phyloP scores from a whole-genome alignment of 2,113 vertebrate genomes.

The Eulemur macaco region DNA sequence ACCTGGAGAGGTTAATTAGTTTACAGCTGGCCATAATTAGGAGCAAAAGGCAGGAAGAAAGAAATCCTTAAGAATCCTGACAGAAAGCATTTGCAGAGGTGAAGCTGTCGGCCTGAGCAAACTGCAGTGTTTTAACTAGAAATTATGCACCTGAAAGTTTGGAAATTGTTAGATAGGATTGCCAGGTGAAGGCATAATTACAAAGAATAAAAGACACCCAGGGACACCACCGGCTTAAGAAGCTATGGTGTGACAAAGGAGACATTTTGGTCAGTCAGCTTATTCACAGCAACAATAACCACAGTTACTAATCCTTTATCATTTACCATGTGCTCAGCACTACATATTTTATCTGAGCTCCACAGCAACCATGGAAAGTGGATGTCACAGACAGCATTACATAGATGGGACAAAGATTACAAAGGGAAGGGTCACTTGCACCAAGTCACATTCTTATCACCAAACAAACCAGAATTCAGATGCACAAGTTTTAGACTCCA shows the following conservation, averaged over 20 bases:
- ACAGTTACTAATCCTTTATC: background rate
- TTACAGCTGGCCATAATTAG: slow-evolving; percentile 68
- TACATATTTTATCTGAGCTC: background rate
- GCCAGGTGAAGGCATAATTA: background rate
- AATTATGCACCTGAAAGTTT: background rate
- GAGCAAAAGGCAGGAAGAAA: slow-evolving; percentile 49
- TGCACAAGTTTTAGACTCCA: fast-evolving
- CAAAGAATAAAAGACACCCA: background rate
- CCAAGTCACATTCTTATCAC: background rate
- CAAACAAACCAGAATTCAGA: background rate
- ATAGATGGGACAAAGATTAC: background rate
- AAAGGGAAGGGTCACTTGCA: background rate
- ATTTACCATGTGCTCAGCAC: background rate
- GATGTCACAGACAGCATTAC: background rate
- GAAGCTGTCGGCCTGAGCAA: background rate
- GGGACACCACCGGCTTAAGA: background rate
- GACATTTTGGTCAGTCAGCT: background rate
- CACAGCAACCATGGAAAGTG: background rate
- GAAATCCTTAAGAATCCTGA: background rate
- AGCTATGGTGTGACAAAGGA: background rate
- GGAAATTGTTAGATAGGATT: background rate
- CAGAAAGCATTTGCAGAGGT: background rate
- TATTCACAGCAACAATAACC: background rate
- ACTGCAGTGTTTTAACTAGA: background rate
- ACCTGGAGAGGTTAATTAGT: slow-evolving; percentile 67